These are phyloP conservation scores for Acropternis orthonyx DNA, from an alignment of 2,797 vertebrate genomes.

Conservation along the genomic window DNA sequence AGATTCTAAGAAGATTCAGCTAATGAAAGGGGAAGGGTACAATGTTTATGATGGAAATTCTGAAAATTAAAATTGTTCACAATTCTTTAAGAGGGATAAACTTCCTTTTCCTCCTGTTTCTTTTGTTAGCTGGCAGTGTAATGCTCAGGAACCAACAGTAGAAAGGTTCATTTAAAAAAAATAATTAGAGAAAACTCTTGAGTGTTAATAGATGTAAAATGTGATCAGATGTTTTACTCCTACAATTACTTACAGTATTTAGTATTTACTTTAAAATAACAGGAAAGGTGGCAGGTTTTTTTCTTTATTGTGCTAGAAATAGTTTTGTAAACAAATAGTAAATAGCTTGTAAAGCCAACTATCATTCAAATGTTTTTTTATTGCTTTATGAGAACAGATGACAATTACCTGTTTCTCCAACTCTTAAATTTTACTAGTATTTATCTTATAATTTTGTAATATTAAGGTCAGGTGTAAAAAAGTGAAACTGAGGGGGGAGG, in stretches of 20 bases:
- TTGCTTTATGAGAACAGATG: background rate
- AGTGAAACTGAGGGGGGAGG: background rate
- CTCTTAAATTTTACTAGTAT: background rate
- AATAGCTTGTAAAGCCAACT: background rate
- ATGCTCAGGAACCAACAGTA: background rate
- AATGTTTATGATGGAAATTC: conserved; percentile 79
- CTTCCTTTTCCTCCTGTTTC: background rate
- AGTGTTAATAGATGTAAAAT: background rate
- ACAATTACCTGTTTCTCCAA: background rate
- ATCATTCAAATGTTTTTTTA: background rate
- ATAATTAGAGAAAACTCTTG: background rate
- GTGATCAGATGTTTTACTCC: background rate
- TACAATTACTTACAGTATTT: background rate
- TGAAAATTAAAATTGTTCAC: conserved; percentile 12
- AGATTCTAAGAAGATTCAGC: conserved; percentile 75
- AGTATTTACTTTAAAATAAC: background rate
- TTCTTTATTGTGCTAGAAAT: background rate
- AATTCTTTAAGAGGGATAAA: background rate
- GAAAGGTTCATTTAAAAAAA: background rate
- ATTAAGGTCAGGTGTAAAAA: background rate
- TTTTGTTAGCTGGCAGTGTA: background rate
- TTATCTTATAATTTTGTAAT: background rate
- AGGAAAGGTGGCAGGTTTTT: background rate
- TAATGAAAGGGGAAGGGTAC: conserved; percentile 82
- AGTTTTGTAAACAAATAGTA: background rate